Evolutionary conservation across 2,888 invertebrate species (phyloP).

Genomic region (Tortrix viridana): DNA sequence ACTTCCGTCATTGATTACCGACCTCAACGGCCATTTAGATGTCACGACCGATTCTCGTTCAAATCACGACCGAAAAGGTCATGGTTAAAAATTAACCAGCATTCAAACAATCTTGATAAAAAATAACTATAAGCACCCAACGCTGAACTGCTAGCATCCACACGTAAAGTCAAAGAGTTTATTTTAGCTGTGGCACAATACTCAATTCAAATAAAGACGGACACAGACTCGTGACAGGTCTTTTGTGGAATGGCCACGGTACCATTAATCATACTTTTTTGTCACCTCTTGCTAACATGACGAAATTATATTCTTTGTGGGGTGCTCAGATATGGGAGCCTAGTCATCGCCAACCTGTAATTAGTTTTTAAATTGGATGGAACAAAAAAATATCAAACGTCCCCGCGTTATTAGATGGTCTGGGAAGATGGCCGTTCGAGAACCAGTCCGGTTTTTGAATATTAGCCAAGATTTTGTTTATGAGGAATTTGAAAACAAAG

Average conservation of each 20-base stretch:
- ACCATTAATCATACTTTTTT: constrained; percentile 81
- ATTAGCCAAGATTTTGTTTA: constrained; percentile 8
- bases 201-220: constrained; percentile 52
- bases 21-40: constrained; percentile 77
- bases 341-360: constrained; percentile 76
- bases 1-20: constrained; percentile 80
- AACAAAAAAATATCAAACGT: constrained; percentile 73
- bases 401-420: constrained; percentile 66
- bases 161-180: constrained; percentile 9
- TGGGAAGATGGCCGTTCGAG: constrained; percentile 51
- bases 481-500: background rate
- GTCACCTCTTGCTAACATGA: constrained; percentile 78
- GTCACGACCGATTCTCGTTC: constrained; percentile 72
- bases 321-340: constrained; percentile 70
- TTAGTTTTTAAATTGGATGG: constrained; percentile 83
- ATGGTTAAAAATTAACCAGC: constrained; percentile 63
- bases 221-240: constrained; percentile 63
- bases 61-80: constrained; percentile 77
- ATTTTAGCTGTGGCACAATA: constrained; percentile 45
- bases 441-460: constrained; percentile 27
- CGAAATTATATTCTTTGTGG: constrained; percentile 78
- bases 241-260: constrained; percentile 63
- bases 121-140: constrained; percentile 11
- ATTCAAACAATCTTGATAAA: constrained; percentile 42
- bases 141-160: constrained; percentile 22